Evolutionary conservation across 2,797 vertebrate species (phyloP), one percentile per base, ranked within the genome.

Genomic region (Hypotaenidia philippensis): DNA sequence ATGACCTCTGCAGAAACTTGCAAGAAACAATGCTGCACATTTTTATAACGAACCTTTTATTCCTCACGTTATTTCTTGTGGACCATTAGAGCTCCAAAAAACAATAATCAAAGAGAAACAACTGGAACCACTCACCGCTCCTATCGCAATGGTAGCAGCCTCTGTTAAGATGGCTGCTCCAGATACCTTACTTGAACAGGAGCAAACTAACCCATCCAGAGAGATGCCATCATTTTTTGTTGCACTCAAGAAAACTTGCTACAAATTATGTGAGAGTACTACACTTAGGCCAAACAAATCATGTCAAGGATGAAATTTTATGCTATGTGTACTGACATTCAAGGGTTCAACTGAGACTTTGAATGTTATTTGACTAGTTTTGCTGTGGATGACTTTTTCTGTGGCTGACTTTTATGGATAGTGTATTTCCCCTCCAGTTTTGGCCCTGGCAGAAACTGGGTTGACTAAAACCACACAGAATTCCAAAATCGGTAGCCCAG

Each of bases 381-480:
- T 94, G 68, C 95, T 97, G 93, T 94, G 96, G 75, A 89, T 95
- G 93, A 94, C 96, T 95, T 93, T 94, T 97, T 89, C 96, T 95
- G 96, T 94, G 96, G 95, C 91, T 97, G 95, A 93, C 53, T 97
- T 97, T 97, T 97, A 97, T 96, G 95, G 97, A 96, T 92, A 97
- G 95, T 94, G 96, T 90, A 95, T 96, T 97, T 96, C 90, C 93
- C 56, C 83, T 94, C 66, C 91, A 93, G 85, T 96, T 87, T 90
- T 92, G 94, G 94, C 79, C 92, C 82, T 86, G 83, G 94, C 80
- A 97, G 96, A 97, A 96, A 95, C 90, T 93, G 83, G 94, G 94
- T 96, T 96, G 95, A 76, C 76, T 75, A 53, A 98, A 98, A 97
- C 97, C 97, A 97, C 96, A 97, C 47, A 93, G 94, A 96, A 94